Base-by-base conservation (phyloP, 2,797 vertebrate species). In the Peromyscus attwateri region DNA sequence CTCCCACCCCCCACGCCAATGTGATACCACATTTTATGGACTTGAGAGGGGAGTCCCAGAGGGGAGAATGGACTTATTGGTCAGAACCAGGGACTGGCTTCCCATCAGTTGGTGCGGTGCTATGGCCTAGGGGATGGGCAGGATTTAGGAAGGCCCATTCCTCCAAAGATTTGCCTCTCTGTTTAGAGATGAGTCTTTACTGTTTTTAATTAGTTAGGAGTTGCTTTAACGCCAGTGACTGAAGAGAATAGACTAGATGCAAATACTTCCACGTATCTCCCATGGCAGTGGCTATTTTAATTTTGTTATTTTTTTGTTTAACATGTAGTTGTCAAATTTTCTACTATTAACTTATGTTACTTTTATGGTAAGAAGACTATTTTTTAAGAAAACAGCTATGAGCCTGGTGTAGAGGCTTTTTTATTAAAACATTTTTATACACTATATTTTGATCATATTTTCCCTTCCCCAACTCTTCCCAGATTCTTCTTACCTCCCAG, bases 281-380 rank as follows among this genome's bases (percentile, higher is more conserved):
- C 9, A 16, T 0, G 12, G 13, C 0, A 31, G 46, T 34, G 7
- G 29, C 40, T 73, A 29, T 46, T 81, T 80, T 66, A 52, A n/a
- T 64, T 76, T 81, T 43, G 60, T 62, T 87, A 34, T 87, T 94
- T 91, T 94, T 91, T 85, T 88, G n/a, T 25, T 94, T 91, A 87
- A 75, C 31, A 31, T 13, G 11, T 37, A 27, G 31, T 46, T 92
- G 94, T 93, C 75, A 93, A 43, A 37, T 7, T 66, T 57, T 60
- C 46, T 68, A 62, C 10, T 84, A 64, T 21, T 89, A 27, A 2
- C 23, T 87, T 70, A 70, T 2, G 40, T 93, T 71, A 29, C 57
- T 75, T 85, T 91, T 68, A 25, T 84, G 12, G 14, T 34, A 73
- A 77, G 60, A 88, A 89, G 49, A 77, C 19, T 66, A 3, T 49